phyloP scores from a whole-genome alignment of 2,888 invertebrate genomes.

The Cephonodes hylas region DNA sequence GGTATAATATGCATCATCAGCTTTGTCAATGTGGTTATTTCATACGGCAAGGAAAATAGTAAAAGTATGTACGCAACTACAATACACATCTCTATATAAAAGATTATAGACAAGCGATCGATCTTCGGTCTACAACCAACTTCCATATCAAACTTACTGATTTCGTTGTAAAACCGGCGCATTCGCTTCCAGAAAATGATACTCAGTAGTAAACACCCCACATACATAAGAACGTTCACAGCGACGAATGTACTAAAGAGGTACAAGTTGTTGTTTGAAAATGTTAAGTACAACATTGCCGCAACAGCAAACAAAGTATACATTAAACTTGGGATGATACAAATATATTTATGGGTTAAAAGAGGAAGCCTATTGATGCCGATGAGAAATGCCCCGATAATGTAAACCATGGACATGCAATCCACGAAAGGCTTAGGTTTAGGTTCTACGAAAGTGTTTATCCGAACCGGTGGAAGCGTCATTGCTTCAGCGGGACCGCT shows the following conservation, averaged over 20 bases:
- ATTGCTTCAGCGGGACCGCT: constrained; percentile 21
- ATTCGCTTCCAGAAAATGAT: constrained; percentile 39
- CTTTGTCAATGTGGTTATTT: constrained; percentile 13
- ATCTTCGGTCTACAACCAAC: constrained; percentile 44
- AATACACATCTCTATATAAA: constrained; percentile 30
- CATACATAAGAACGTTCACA: constrained; percentile 23
- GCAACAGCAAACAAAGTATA: constrained; percentile 27
- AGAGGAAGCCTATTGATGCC: constrained; percentile 45
- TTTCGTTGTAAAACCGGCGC: constrained; percentile 39
- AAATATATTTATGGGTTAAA: constrained; percentile 28
- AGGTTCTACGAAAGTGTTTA: constrained; percentile 46
- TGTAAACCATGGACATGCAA: constrained; percentile 42
- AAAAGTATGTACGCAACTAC: constrained; percentile 27
- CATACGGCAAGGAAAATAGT: constrained; percentile 23
- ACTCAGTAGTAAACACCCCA: constrained; percentile 34
- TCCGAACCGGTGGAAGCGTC: constrained; percentile 42
- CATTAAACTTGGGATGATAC: constrained; percentile 26
- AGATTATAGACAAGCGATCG: constrained; percentile 36
- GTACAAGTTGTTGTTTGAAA: background rate
- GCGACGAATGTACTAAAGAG: background rate
- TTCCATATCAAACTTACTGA: constrained; percentile 48
- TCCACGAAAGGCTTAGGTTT: constrained; percentile 39
- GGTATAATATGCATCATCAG: constrained; percentile 25
- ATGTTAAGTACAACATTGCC: background rate
- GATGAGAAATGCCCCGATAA: constrained; percentile 34